phyloP scores from a whole-genome alignment of 2,797 vertebrate species.

The Leucoraja ocellata region DNA sequence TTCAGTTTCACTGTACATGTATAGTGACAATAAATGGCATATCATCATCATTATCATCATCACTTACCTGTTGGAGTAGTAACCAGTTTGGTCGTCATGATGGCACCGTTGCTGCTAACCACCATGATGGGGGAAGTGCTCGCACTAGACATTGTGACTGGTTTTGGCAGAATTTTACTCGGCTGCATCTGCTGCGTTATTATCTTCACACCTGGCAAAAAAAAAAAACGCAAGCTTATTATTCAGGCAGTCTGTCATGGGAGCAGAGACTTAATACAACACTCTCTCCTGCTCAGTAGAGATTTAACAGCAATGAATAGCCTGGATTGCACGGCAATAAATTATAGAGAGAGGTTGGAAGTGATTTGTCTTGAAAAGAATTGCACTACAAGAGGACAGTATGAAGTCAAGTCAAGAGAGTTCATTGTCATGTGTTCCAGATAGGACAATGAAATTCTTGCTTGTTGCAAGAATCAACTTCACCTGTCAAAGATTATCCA shows the following conservation, averaged over 20 bases:
- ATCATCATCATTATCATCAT: too few species aligned
- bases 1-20: too few species aligned
- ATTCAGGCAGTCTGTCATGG: slow-evolving; percentile 39
- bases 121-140: slow-evolving; percentile 97
- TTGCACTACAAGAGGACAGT: not conserved
- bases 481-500: not conserved
- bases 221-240: slow-evolving; percentile 49
- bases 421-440: too few species aligned
- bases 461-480: not conserved
- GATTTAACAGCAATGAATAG: not conserved
- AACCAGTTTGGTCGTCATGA: slow-evolving; percentile 96
- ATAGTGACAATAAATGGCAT: too few species aligned
- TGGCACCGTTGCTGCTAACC: slow-evolving; percentile 95
- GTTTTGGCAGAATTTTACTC: slow-evolving; percentile 97
- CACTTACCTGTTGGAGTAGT: slow-evolving; percentile 86
- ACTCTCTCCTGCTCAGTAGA: not conserved
- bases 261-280: not conserved
- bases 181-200: slow-evolving; percentile 98
- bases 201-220: slow-evolving; percentile 86
- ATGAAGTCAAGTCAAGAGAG: too few species aligned
- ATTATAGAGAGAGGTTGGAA: not conserved
- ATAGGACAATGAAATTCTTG: too few species aligned
- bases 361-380: not conserved
- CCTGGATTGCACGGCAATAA: not conserved
- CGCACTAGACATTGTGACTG: slow-evolving; percentile 82